Base-by-base conservation (phyloP, 1,140 invertebrate genomes). In the Meloidogyne hapla region DNA sequence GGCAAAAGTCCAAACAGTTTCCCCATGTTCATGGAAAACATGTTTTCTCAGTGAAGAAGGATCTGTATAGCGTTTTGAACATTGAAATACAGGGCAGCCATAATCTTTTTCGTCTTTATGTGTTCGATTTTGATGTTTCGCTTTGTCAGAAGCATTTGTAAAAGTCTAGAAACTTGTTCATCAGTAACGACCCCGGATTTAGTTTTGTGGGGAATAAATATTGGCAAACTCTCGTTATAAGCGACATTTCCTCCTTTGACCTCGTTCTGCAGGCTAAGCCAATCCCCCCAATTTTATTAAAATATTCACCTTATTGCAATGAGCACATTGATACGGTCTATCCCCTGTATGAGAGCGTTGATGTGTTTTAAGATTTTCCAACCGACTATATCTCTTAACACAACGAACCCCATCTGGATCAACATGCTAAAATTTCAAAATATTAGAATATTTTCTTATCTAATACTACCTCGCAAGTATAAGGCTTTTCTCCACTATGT, bases 361-460 rank as follows among this genome's bases (percentile, higher is more conserved):
- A 89, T 99, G 96, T 2, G 96, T 99, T 89, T 99, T 99, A 18
- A 99, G 89, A 87, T 99, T 99, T 88, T 99, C 96, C 77, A 98
- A 89, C 40, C 96, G 90, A 0, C 94, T 96, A 88, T 99, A 99
- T 0, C 95, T 94, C 89, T 99, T 99, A 78, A 91, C 92, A 88
- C 96, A 99, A 5, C 71, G 71, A 73, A 61, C 56, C 12, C 71
- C 71, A 61, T 73, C 45, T 64, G 71, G 71, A 33, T 94, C 94
- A 88, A 96, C 94, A 89, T 97, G 98, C 95, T 98, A 45, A 77
- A 77, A 77, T 25, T n/a, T 68, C 75, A 40, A 38, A 33, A 77
- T 45, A 84, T 65, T 38, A 13, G 13, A 23, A 38, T 6, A 25
- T n/a, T 33, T 45, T 3, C 9, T 40, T 10, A 40, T 13, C 6